Evolutionary conservation across 2,113 vertebrate genomes (phyloP), one percentile per base, ranked within the genome.

Genomic region (Tupaia tana): DNA sequence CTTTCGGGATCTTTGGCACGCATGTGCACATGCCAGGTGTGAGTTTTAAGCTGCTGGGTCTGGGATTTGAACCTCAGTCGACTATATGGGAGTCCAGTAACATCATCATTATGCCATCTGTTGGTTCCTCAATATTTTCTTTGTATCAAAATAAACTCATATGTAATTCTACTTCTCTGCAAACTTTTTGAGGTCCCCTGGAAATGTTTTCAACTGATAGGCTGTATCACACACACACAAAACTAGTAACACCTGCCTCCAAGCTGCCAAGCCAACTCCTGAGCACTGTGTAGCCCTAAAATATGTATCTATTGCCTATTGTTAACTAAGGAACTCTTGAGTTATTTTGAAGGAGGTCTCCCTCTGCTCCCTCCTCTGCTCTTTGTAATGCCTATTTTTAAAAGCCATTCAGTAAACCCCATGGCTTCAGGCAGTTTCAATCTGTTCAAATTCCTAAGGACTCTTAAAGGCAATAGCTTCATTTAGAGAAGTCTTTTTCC

Each of bases 361-460:
- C n/a, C 67, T 77, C 59, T 27, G 31, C 29, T 74, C 74, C 9
- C 59, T 79, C 31, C 58, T 86, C n/a, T 78, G 13, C 24, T 90
- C 90, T 97, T 96, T 85, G 63, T 96, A 95, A 91, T 66, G 80
- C 52, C 81, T 84, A n/a, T 96, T 78, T 97, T 92, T 86, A 56
- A 86, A 96, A 94, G 67, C 61, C 84, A 91, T 82, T 91, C 78
- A 87, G 69, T 63, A 90, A 95, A 95, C 86, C 59, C 82, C 18
- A 31, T 86, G 91, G 93, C 95, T 93, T 96, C 83, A 58, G 94
- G 94, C 67, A 89, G 73, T 96, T 96, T 95, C 84, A 93, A 87
- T 93, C 94, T 90, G 77, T 94, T 90, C 91, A 95, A 91, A 95
- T 97, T 95, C 91, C 84, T 89, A 58, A 97, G 63, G 90, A 94